A percentile compares a stretch with the other conserved stretches of the same genome.
Conservation (phyloP, 2,797 vertebrate genomes). For the Huso huso region DNA sequence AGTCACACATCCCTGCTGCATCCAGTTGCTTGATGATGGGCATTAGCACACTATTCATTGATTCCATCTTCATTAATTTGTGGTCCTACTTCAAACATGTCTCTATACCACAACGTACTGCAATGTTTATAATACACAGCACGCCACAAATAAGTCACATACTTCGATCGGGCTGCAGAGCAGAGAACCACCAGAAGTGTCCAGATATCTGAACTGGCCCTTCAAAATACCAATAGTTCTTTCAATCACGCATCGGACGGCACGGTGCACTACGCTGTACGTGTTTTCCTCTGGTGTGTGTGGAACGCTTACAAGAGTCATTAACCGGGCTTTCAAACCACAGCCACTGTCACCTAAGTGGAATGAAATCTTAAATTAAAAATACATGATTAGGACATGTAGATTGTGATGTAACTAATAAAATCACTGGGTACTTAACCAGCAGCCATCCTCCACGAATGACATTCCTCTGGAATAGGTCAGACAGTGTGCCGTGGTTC, state of each 20-base stretch:
- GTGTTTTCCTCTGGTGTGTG: slow-evolving; percentile 6
- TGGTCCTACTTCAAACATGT: no score
- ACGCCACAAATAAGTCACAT: background rate
- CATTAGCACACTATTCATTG: no score
- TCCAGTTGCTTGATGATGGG: no score
- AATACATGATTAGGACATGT: slow-evolving; percentile 13
- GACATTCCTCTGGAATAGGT: slow-evolving; percentile 12
- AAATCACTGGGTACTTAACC: slow-evolving; percentile 8
- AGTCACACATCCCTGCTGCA: no score
- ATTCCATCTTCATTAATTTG: no score
- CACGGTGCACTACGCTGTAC: slow-evolving; percentile 5
- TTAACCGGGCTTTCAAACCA: slow-evolving; percentile 12
- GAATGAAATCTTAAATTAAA: no score
- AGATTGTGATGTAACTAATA: background rate
- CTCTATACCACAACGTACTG: background rate
- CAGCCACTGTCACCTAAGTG: slow-evolving; percentile 13
- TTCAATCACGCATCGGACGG: slow-evolving; percentile 2
- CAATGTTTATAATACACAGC: slow-evolving; percentile 12
- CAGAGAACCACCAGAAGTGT: slow-evolving; percentile 8
- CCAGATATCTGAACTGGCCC: slow-evolving; percentile 14
- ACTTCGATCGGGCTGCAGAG: slow-evolving; percentile 9
- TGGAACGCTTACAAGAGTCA: slow-evolving; percentile 12
- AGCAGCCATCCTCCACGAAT: slow-evolving; percentile 13
- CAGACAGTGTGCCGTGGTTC: background rate
- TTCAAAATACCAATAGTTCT: slow-evolving; percentile 18